phyloP scores from a whole-genome alignment of 1,140 invertebrate genomes.

The Zophobas atratus region DNA sequence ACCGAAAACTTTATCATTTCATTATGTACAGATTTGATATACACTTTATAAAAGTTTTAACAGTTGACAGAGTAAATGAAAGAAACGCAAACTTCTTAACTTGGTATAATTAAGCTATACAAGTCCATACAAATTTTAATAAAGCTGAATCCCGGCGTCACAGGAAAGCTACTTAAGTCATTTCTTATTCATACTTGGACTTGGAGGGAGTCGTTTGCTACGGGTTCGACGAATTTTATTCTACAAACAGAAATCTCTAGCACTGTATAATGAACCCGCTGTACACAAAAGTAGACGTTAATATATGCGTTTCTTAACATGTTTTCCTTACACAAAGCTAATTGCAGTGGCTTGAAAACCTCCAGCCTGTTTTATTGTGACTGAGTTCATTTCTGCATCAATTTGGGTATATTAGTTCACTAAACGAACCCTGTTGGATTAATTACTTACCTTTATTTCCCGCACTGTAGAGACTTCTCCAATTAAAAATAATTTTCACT shows the following conservation, averaged over 20 bases:
- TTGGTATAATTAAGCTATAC: slow-evolving; percentile 25
- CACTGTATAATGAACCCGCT: background rate
- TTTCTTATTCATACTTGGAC: slow-evolving; percentile 12
- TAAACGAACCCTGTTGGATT: background rate
- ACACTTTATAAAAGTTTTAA: slow-evolving; percentile 15
- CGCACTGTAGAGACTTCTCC: background rate
- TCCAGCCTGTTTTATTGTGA: too few relatives aligned
- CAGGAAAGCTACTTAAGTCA: slow-evolving; percentile 8
- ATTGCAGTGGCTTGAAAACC: background rate
- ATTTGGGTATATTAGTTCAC: background rate
- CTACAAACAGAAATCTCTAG: slow-evolving; percentile 6
- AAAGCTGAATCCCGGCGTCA: slow-evolving; percentile 8
- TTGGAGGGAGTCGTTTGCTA: background rate
- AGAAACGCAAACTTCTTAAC: slow-evolving; percentile 10
- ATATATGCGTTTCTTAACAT: background rate
- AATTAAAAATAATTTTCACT: slow-evolving; percentile 8
- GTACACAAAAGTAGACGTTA: slow-evolving; percentile 1
- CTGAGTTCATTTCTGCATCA: background rate
- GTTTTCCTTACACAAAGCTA: background rate
- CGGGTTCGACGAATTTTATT: background rate
- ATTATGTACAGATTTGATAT: slow-evolving; percentile 3
- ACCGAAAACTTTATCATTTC: slow-evolving; percentile 1
- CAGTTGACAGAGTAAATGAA: slow-evolving; percentile 15
- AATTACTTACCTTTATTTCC: background rate
- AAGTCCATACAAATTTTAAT: slow-evolving; percentile 25